These are phyloP conservation scores for Corvus hawaiiensis DNA, from an alignment of 2,113 vertebrate genomes.

Conservation along the genomic window DNA sequence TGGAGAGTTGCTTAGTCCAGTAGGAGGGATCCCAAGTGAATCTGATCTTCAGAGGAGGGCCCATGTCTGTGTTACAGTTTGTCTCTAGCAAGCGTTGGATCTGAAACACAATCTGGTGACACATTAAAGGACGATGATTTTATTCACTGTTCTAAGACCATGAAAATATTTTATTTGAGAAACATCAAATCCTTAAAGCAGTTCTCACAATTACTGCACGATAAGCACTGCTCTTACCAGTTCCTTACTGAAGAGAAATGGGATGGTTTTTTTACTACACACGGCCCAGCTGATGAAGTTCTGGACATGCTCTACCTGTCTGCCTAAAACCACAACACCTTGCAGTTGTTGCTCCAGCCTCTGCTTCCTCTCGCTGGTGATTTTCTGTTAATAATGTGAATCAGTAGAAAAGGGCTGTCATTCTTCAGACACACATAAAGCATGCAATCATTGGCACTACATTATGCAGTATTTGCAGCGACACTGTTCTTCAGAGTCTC, in stretches of 20 bases:
- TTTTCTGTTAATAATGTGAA: conserved; percentile 73
- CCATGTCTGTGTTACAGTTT: conserved; percentile 77
- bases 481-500: background rate
- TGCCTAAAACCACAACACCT: conserved; percentile 84
- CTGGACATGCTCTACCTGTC: conserved; percentile 92
- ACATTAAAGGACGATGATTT: background rate
- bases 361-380: conserved; percentile 86
- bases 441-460: background rate
- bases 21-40: conserved; percentile 98
- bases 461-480: background rate
- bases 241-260: conserved; percentile 95
- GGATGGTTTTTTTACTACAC: conserved; percentile 85
- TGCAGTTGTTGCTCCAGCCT: conserved; percentile 91
- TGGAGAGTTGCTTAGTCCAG: conserved; percentile 93
- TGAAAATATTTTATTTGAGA: background rate
- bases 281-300: conserved; percentile 96
- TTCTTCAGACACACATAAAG: background rate
- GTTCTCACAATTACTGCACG: background rate
- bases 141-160: background rate
- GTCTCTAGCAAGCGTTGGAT: conserved; percentile 91
- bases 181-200: background rate
- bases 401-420: background rate
- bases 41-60: conserved; percentile 87
- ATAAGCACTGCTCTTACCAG: conserved; percentile 76
- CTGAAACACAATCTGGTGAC: conserved; percentile 89